Conservation (phyloP, 1,140 invertebrate genomes). For the Teleopsis dalmanni region DNA sequence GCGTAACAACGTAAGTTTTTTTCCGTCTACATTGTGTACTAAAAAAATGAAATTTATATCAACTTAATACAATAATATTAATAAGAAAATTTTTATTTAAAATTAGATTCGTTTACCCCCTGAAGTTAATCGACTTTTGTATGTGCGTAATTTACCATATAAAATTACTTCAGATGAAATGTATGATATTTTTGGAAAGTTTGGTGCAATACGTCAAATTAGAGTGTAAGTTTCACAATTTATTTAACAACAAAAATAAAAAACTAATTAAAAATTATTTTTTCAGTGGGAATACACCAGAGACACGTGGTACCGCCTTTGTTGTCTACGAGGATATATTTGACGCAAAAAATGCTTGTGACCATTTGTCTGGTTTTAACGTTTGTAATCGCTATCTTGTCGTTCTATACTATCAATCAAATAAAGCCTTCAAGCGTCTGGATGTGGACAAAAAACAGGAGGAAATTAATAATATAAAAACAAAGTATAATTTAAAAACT, state of each 20-base stretch:
- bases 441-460: conserved; percentile 96
- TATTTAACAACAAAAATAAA: not conserved
- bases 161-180: conserved; percentile 99
- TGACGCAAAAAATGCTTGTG: conserved; percentile 99
- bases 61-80: not conserved
- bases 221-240: conserved; percentile 71
- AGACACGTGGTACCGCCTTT: conserved; percentile 97
- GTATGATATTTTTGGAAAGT: conserved; percentile 99
- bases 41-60: not conserved
- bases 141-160: conserved; percentile 95
- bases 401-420: conserved; percentile 92
- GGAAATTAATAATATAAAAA: conserved; percentile 93
- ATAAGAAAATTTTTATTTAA: conserved; percentile 6
- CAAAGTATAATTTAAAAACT: conserved; percentile 71
- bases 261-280: not conserved
- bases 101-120: conserved; percentile 88
- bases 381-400: conserved; percentile 98
- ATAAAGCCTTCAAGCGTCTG: conserved; percentile 92
- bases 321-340: conserved; percentile 99
- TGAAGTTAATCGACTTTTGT: conserved; percentile 96
- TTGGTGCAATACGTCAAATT: conserved; percentile 97
- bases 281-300: conserved; percentile 88
- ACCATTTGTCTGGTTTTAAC: conserved; percentile 98
- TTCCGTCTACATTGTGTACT: conserved; percentile 12
- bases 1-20: conserved; percentile 37